These are phyloP conservation scores for Drosophila lacertosa DNA, from an alignment of 1,140 invertebrate species.

Conservation along the genomic window DNA sequence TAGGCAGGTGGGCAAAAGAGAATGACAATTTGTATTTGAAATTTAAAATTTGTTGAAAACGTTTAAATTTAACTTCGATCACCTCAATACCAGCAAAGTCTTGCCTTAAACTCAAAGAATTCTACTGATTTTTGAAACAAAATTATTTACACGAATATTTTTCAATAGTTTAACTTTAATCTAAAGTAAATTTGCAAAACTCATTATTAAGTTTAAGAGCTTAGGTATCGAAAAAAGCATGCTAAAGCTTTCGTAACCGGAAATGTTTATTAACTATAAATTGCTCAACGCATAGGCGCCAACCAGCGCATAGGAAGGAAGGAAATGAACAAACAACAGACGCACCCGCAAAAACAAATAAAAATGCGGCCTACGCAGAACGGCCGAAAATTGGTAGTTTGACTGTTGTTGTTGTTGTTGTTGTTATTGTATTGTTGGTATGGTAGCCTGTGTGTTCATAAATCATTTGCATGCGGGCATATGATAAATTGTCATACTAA, in stretches of 20 bases:
- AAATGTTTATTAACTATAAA: conserved; percentile 82
- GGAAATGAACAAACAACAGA: conserved; percentile 76
- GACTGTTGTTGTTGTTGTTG: conserved; percentile 30
- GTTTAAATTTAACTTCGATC: too few species aligned
- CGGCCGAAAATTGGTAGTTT: neutral
- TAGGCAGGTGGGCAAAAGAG: neutral
- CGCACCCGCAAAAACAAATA: conserved; percentile 72
- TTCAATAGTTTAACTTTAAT: too few species aligned
- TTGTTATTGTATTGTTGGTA: conserved; percentile 35
- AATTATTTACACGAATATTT: too few species aligned
- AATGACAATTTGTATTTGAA: neutral
- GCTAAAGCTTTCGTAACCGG: conserved; percentile 54
- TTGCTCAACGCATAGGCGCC: conserved; percentile 61
- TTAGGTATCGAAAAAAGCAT: conserved; percentile 16
- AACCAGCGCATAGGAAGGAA: conserved; percentile 53
- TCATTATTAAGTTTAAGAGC: neutral
- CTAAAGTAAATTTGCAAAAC: neutral
- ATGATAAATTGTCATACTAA: conserved; percentile 84
- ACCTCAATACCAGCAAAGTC: too few species aligned
- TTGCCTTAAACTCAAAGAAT: too few species aligned
- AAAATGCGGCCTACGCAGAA: conserved; percentile 40
- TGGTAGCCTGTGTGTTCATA: conserved; percentile 57
- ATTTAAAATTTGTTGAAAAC: too few species aligned
- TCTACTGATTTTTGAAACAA: too few species aligned
- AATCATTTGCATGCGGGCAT: conserved; percentile 73